Base-by-base conservation (phyloP, 2,797 vertebrate species). In the Chelidonichthys spinosus region DNA sequence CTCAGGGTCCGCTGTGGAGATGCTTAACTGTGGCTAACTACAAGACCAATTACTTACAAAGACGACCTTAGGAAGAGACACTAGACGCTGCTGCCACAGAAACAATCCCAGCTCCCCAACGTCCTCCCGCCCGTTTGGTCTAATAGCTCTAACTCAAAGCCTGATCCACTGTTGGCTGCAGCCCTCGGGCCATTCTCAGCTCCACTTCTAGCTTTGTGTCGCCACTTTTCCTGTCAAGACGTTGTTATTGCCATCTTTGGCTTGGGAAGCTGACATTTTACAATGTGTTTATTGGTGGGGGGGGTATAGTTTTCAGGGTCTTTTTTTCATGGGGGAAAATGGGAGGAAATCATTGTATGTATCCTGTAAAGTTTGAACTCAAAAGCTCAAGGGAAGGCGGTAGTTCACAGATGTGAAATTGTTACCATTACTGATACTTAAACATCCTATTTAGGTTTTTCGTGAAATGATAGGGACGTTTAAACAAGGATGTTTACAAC, bases 31-130 rank as follows among this genome's bases (percentile, higher is more conserved):
- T 79, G 83, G 78, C 84, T 84, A 88, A 87, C 86, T 69, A 86
- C 79, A 79, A 65, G 72, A 67, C 87, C 87, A 86, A 84, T 86
- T 91, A 87, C 84, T 86, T 83, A 86, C 84, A 87, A 80, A 86
- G 87, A 70, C 59, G 52, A 85, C 82, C 84, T 81, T 8, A 78
- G 84, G 68, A 89, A 76, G 75, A 89, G 90, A 86, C 78, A 76
- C 83, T 89, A 15, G 49, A 81, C 63, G 85, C 83, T 63, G 53
- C 63, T 70, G 75, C 70, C 82, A 67, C 72, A 77, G 44, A 73
- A 83, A 72, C 74, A 81, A 62, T 63, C 72, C 39, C 65, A 42
- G 33, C 59, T 17, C 58, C 78, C 43, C 77, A 55, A 4, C 6
- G 3, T 63, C 65, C 72, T 39, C 84, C 81, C 63, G 7, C 75